These are phyloP conservation scores for Crepidodera aurea DNA, from an alignment of 2,888 invertebrate genomes.

Conservation along the genomic window DNA sequence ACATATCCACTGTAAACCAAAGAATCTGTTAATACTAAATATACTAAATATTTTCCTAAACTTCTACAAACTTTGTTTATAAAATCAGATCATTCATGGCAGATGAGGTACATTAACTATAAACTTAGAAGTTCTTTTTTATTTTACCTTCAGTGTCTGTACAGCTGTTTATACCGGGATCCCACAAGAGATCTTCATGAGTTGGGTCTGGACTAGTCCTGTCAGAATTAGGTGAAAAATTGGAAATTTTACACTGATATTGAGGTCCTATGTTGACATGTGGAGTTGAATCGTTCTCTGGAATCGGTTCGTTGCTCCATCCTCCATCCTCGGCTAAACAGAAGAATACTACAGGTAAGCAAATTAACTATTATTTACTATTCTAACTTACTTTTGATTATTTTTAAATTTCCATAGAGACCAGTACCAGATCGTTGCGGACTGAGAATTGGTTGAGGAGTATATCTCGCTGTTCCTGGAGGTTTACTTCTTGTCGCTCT, in stretches of 20 bases:
- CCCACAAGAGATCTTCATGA: conserved; percentile 83
- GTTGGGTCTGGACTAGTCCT: conserved; percentile 65
- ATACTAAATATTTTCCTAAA: too few species aligned
- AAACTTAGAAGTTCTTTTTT: too few species aligned
- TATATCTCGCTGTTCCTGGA: conserved; percentile 73
- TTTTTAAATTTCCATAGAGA: conserved; percentile 67
- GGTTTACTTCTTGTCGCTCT: conserved; percentile 62
- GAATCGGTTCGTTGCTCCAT: conserved; percentile 59
- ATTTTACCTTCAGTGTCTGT: conserved; percentile 80
- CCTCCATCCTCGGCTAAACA: conserved; percentile 53
- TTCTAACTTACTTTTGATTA: conserved; percentile 38
- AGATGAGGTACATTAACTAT: background rate
- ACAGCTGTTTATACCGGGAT: conserved; percentile 79
- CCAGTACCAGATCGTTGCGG: conserved; percentile 91
- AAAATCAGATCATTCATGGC: background rate
- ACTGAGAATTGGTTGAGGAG: conserved; percentile 93
- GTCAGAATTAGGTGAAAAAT: conserved; percentile 58
- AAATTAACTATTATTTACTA: background rate
- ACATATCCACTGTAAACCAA: conserved; percentile 79
- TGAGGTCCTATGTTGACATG: conserved; percentile 88
- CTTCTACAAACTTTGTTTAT: too few species aligned
- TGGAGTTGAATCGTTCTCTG: conserved; percentile 68
- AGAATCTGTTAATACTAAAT: conserved; percentile 1
- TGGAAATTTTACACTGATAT: conserved; percentile 85
- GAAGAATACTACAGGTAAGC: background rate